phyloP scores from a whole-genome alignment of 1,140 invertebrate species.

The Drosophila kurseongensis region DNA sequence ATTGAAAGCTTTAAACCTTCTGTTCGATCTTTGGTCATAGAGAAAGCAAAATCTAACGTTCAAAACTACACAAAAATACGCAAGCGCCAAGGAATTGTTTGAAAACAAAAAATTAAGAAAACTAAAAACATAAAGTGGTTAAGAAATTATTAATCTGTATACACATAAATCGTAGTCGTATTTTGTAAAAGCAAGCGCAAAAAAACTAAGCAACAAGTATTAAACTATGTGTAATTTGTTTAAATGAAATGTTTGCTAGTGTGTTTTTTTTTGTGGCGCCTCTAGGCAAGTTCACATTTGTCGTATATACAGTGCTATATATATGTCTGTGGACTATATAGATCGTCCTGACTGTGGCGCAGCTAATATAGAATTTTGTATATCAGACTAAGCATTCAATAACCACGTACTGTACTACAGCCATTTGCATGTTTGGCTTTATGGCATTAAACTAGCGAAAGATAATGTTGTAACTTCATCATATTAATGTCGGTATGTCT shows the following conservation, averaged over 20 bases:
- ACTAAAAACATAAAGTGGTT: slow-evolving; percentile 35
- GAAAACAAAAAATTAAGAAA: slow-evolving; percentile 49
- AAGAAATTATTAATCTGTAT: slow-evolving; percentile 57
- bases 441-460: slow-evolving; percentile 36
- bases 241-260: slow-evolving; percentile 31
- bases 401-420: slow-evolving; percentile 27
- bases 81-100: slow-evolving; percentile 84
- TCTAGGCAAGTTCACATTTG: not conserved
- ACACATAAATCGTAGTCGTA: slow-evolving; percentile 51
- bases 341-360: slow-evolving; percentile 23
- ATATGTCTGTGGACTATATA: slow-evolving; percentile 12
- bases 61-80: slow-evolving; percentile 62
- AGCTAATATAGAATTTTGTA: slow-evolving; percentile 42
- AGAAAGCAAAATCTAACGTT: slow-evolving; percentile 63
- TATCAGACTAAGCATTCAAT: slow-evolving; percentile 42
- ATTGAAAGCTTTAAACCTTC: slow-evolving; percentile 61
- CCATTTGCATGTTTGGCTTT: slow-evolving; percentile 20
- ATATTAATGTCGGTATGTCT: slow-evolving; percentile 28
- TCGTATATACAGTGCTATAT: not conserved
- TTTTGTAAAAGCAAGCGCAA: slow-evolving; percentile 54
- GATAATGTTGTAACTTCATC: slow-evolving; percentile 26
- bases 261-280: slow-evolving; percentile 36
- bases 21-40: slow-evolving; percentile 46
- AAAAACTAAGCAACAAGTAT: slow-evolving; percentile 50
- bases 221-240: slow-evolving; percentile 47